Evolutionary conservation across 2,113 vertebrate genomes (phyloP), one percentile per base, ranked within the genome.

Genomic region (Eupsittula cactorum): DNA sequence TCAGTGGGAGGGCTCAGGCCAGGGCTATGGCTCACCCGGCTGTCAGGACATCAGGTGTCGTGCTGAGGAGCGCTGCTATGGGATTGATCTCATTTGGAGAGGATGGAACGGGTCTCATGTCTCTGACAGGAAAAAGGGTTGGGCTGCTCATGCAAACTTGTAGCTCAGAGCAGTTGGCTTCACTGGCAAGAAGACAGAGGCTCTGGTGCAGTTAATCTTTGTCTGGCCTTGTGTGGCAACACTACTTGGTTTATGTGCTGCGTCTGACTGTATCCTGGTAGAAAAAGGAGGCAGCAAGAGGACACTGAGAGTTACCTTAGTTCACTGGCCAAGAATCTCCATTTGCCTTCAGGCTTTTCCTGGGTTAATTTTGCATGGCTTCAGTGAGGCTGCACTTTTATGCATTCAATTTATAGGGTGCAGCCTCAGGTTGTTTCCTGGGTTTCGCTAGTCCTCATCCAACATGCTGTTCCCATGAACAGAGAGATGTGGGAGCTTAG

Each of bases 371-470:
- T 75, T 75, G 33, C 16, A 8, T 25, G 35, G 16, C 50, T 74
- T 78, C 55, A n/a, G 21, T 19, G 62, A 83, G 24, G 59, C 33
- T 46, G 39, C 14, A 12, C 37, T 21, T 10, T 39, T 77, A 13
- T 0, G 60, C 65, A 11, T 0, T 37, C 77, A 5, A 44, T 67
- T 70, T 67, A 11, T 27, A 17, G 37, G 39, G 13, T 68, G 39
- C 50, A 44, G 31, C 37, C 60, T 83, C 55, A 42, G 63, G n/a
- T 78, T 42, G 3, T 82, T 86, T 75, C 41, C 29, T 71, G 35
- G 16, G 21, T 35, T 81, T 64, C 16, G 27, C 11, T 42, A 52
- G 11, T 24, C 50, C 39, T 29, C 39, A 39, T 70, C 33, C 39
- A 82, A 3, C 27, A 75, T 69, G 6, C n/a, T 47, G 12, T 55